Base-by-base conservation (phyloP, 2,113 vertebrate species). In the Chaetodon trifascialis region DNA sequence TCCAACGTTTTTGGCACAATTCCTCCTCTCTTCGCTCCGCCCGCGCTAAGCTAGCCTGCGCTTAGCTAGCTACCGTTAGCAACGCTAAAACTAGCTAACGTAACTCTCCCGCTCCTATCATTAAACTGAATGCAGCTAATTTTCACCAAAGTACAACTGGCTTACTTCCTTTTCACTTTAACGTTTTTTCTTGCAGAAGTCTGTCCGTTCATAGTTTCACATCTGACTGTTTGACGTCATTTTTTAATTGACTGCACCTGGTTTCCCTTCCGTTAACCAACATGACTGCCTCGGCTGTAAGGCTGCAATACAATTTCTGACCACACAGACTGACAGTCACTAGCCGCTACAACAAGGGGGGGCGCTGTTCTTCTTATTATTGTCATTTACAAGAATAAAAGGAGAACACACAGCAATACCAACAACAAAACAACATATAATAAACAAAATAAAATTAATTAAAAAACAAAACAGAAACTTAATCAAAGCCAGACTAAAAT, bases 291-390 rank as follows among this genome's bases (percentile, higher is more conserved):
- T 12, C 16, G 12, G n/a, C n/a, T n/a, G n/a, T 62, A 2, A 64
- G 49, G 1, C 17, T 80, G 78, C 72, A 73, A 12, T 76, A 85
- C 72, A 36, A 1, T 1, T 36, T 72, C 3, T 72, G 46, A 23
- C 78, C 75, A 34, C 58, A 64, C 15, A 12, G 17, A 60, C 6
- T 3, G 7, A 21, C 66, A 2, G 4, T 64, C 3, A 19, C 2
- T 4, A 23, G 14, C 44, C 3, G 0, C 1, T 16, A 0, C 17
- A 30, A 19, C 25, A 30, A 3, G n/a, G 10, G 44, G 69, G 34
- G 75, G 69, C 69, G 82, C 82, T 79, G 76, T 84, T 30, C 16
- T 40, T 40, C 40, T 40, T 9, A 40, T 40, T 40, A 49, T 4
- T 2, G 30, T 30, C 30, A 30, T 30, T 30, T 30, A 2, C 30